phyloP scores from a whole-genome alignment of 2,113 vertebrate species.

The Hirundichthys speculiger region DNA sequence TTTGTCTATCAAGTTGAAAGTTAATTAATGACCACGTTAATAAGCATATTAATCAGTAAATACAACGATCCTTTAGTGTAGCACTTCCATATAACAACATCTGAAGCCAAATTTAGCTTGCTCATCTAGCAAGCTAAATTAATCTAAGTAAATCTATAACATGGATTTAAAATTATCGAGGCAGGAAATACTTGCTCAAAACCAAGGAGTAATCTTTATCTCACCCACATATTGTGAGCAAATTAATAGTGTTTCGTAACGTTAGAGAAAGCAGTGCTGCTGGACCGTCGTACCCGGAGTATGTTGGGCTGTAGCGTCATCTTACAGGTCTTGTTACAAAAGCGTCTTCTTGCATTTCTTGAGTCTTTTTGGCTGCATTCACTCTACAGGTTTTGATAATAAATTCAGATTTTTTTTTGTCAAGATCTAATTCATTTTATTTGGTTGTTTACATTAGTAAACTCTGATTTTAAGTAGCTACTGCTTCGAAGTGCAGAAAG shows the following conservation, averaged over 20 bases:
- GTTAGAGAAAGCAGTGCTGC: conserved; percentile 13
- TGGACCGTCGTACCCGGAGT: conserved; percentile 16
- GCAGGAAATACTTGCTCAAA: conserved; percentile 44
- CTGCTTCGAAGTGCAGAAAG: too few species aligned
- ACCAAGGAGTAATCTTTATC: conserved; percentile 45
- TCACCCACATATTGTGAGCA: conserved; percentile 31
- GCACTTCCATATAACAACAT: conserved; percentile 1
- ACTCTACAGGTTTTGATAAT: too few species aligned
- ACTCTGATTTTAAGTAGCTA: too few species aligned
- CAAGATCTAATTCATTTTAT: too few species aligned
- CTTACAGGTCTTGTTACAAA: conserved; percentile 10
- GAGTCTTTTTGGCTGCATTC: too few species aligned
- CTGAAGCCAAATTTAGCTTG: conserved; percentile 37
- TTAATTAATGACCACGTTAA: background rate
- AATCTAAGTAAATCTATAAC: too few species aligned
- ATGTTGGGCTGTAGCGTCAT: conserved; percentile 23
- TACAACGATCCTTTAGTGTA: background rate
- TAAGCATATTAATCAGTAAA: conserved; percentile 11
- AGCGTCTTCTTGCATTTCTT: too few species aligned
- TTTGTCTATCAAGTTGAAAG: background rate
- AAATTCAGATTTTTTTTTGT: too few species aligned
- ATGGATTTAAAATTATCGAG: conserved; percentile 64
- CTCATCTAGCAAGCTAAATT: conserved; percentile 43
- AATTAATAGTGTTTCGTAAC: conserved; percentile 47
- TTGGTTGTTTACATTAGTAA: too few species aligned